Evolutionary conservation across 2,888 invertebrate species (phyloP).

Genomic region (Cheilosia impressa): DNA sequence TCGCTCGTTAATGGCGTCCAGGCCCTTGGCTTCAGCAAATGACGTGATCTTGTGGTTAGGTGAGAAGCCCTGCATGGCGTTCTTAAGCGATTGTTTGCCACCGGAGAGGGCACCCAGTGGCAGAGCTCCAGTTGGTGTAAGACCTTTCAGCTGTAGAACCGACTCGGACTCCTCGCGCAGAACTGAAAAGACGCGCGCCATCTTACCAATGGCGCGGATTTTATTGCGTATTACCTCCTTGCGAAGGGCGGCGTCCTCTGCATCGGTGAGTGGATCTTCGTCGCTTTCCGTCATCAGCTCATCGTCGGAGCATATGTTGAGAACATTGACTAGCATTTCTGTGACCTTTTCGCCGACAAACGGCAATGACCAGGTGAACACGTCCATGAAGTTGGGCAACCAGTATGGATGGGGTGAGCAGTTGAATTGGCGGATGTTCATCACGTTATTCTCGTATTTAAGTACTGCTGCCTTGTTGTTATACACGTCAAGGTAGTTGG

Average conservation of each 20-base stretch:
- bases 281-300: conserved; percentile 98
- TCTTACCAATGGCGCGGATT: conserved; percentile 99
- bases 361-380: conserved; percentile 99
- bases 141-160: conserved; percentile 98
- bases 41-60: conserved; percentile 99
- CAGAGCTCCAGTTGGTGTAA: conserved; percentile 98
- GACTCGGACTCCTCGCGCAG: conserved; percentile 99
- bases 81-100: conserved; percentile 97
- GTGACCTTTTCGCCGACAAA: conserved; percentile 99
- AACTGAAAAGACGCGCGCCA: conserved; percentile 99
- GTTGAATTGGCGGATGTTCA: conserved; percentile 99
- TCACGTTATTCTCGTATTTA: conserved; percentile 99
- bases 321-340: conserved; percentile 99
- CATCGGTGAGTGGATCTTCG: conserved; percentile 86
- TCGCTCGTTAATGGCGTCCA: conserved; percentile 99
- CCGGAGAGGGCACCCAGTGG: conserved; percentile 98
- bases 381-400: conserved; percentile 99
- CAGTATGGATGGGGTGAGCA: conserved; percentile 99
- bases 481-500: conserved; percentile 99
- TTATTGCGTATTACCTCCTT: conserved; percentile 99
- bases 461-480: conserved; percentile 99
- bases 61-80: conserved; percentile 97
- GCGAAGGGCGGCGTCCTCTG: conserved; percentile 95
- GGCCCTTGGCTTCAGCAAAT: conserved; percentile 99
- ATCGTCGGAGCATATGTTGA: conserved; percentile 99